Evolutionary conservation across 2,113 vertebrate species (phyloP), one percentile per base, ranked within the genome.

Genomic region (Sceloporus undulatus): DNA sequence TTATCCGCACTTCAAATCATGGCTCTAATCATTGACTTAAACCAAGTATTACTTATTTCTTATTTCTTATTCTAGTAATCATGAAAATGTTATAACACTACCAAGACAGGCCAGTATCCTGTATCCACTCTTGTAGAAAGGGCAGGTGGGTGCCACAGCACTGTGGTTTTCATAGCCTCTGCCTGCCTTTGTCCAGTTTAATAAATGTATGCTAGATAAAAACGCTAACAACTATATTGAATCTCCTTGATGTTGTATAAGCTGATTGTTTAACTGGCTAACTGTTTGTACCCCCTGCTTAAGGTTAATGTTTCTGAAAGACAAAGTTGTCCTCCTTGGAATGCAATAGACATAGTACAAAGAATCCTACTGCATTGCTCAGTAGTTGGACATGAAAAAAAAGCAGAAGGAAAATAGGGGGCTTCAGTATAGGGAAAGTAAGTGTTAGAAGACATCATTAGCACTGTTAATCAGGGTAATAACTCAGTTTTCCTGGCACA

Each of bases 241-340:
- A 85, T 11, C 81, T 85, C n/a, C 29, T 85, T 91, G 89, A 87
- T 90, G 84, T 34, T 85, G 89, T 52, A 70, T 3, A 62, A 91
- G 87, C 25, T 87, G 90, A 90, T 88, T 89, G 81, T 94, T 91
- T 91, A 86, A 90, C 42, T 1, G 90, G 86, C 90, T 89, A 89
- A 87, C 84, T 92, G 85, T 16, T 79, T n/a, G 90, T 92, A 87
- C 8, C 25, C 42, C 29, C 13, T 82, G 65, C 40, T 68, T 70
- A 77, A 65, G 14, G 66, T 18, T 92, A 82, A 40, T 71, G 1
- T 85, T 89, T 34, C 85, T 91, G 73, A 90, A 93, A 42, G 79
- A 85, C 78, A 94, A 92, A 2, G 1, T 56, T 93, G 85, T 88
- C 91, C 92, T 56, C 56, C 88, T 93, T 75, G 89, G 80, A 94